Evolutionary conservation across 2,888 invertebrate genomes (phyloP).

Genomic region (Drosophila kanekoi): DNA sequence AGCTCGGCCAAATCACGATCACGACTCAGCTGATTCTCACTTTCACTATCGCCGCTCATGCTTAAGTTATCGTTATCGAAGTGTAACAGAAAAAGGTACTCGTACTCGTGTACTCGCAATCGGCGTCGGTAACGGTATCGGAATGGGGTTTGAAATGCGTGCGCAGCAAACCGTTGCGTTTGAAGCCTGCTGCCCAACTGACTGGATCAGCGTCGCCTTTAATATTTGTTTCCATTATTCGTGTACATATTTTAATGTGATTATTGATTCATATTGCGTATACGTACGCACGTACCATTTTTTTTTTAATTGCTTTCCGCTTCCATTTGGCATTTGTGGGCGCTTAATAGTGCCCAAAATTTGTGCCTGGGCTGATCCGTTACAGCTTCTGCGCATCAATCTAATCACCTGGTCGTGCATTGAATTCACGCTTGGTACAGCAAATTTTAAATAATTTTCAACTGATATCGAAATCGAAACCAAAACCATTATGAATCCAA

Average conservation of each 20-base stretch:
- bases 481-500: constrained; percentile 25
- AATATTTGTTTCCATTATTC: constrained; percentile 21
- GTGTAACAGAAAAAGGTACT: background rate
- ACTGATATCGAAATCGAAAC: background rate
- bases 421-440: constrained; percentile 28
- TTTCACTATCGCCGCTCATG: constrained; percentile 45
- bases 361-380: constrained; percentile 34
- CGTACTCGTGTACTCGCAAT: constrained; percentile 7
- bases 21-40: constrained; percentile 58
- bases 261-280: constrained; percentile 50
- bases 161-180: constrained; percentile 50
- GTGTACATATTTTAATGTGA: constrained; percentile 36
- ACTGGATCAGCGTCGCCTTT: constrained; percentile 16
- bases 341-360: constrained; percentile 72
- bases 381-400: constrained; percentile 67
- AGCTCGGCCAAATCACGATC: constrained; percentile 73
- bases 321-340: constrained; percentile 41
- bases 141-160: constrained; percentile 29
- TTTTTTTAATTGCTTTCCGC: constrained; percentile 57
- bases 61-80: constrained; percentile 47
- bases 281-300: constrained; percentile 56
- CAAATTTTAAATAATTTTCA: background rate
- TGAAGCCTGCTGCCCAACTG: constrained; percentile 60
- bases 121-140: background rate
- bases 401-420: constrained; percentile 65